A percentile compares a stretch with the other conserved stretches of the same genome.
These are phyloP conservation scores for Corythornis cristatus DNA, from an alignment of 2,113 vertebrate species.

Conservation along the genomic window DNA sequence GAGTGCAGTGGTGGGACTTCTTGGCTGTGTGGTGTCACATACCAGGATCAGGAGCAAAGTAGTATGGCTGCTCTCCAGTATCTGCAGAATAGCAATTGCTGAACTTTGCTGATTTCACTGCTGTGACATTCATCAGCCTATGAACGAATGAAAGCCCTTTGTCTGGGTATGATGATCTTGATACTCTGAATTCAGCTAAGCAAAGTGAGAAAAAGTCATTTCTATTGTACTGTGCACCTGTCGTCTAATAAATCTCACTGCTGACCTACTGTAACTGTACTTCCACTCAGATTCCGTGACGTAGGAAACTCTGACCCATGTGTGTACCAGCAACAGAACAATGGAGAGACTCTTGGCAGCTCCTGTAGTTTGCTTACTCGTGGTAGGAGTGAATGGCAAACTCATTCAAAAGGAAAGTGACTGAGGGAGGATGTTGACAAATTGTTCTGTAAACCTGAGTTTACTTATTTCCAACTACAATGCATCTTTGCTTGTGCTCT, in stretches of 20 bases:
- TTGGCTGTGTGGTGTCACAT: not conserved
- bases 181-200: not conserved
- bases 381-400: not conserved
- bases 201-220: not conserved
- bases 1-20: not conserved
- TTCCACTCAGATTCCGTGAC: too few species aligned
- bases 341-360: not conserved
- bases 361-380: accelerated
- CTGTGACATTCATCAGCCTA: not conserved
- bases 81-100: not conserved
- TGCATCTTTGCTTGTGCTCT: not conserved
- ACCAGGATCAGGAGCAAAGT: accelerated
- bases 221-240: not conserved
- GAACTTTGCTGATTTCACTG: not conserved
- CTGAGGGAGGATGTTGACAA: not conserved
- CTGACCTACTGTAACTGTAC: not conserved
- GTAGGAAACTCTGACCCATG: not conserved
- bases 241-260: not conserved
- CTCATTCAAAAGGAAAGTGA: not conserved
- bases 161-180: not conserved
- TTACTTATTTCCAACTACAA: not conserved
- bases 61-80: not conserved
- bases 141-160: not conserved
- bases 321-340: not conserved
- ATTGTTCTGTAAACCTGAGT: not conserved